Conservation (phyloP, 2,113 vertebrate species). For the Gavia stellata region DNA sequence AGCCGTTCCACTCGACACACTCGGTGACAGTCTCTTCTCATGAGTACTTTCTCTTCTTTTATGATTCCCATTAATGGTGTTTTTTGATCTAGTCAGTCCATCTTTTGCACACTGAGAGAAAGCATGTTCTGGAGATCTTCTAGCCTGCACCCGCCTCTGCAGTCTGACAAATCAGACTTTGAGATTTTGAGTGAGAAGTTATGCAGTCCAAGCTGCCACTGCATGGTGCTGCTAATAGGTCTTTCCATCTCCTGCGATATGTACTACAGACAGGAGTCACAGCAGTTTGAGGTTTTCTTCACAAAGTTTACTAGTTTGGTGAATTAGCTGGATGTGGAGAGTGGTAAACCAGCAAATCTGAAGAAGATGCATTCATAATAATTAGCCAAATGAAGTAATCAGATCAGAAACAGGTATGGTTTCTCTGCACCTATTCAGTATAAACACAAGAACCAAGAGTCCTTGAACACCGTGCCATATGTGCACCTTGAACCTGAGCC, state of each 20-base stretch:
- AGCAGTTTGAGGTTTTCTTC: neutral
- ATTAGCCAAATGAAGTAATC: neutral
- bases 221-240: neutral
- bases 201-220: neutral
- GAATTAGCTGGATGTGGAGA: neutral
- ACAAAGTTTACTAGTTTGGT: neutral
- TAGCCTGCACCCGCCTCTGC: neutral
- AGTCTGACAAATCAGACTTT: neutral
- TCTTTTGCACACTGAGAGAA: neutral
- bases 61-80: neutral
- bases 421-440: neutral
- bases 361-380: neutral
- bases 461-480: neutral
- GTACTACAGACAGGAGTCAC: neutral
- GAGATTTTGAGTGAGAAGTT: neutral
- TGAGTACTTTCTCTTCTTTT: neutral
- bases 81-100: neutral
- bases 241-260: neutral
- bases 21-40: neutral
- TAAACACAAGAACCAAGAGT: neutral
- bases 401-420: neutral
- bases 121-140: neutral
- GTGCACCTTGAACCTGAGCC: neutral
- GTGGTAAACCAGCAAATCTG: neutral
- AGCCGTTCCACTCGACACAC: rapidly evolving